A percentile compares a stretch with the other conserved stretches of the same genome.
Evolutionary conservation across 2,888 invertebrate genomes (phyloP).

Genomic region (Nomada goodeniana): DNA sequence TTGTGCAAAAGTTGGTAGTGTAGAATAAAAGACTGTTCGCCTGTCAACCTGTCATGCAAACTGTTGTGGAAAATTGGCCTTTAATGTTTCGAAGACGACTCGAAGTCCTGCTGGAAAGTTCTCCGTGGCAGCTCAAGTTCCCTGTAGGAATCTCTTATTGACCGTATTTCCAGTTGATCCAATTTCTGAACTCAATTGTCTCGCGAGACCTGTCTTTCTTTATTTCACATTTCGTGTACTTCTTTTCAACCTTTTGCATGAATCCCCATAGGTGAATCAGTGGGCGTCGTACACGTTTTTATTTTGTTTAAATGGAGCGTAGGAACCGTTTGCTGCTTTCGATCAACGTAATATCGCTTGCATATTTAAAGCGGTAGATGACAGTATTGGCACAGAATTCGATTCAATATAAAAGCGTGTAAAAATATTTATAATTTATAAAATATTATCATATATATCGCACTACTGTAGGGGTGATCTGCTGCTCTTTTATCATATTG

Average conservation of each 20-base stretch:
- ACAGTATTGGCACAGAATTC: too few species aligned
- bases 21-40: neutral
- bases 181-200: slow-evolving; percentile 2
- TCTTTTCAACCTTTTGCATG: neutral
- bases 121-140: slow-evolving; percentile 14
- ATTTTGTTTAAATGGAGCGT: neutral
- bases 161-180: slow-evolving; percentile 26
- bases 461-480: too few species aligned
- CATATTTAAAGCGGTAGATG: too few species aligned
- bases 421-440: too few species aligned
- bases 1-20: neutral
- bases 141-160: slow-evolving; percentile 27
- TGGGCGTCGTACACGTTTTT: neutral
- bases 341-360: too few species aligned
- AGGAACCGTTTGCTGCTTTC: too few species aligned
- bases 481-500: too few species aligned
- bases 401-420: too few species aligned
- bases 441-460: too few species aligned
- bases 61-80: slow-evolving; percentile 33
- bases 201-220: neutral
- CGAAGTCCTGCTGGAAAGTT: slow-evolving; percentile 25
- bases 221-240: neutral
- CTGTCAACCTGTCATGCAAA: slow-evolving; percentile 18
- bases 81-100: slow-evolving; percentile 24
- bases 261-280: neutral